Percentiles rank a stretch among this genome's conserved stretches.
phyloP scores from a whole-genome alignment of 2,888 invertebrate genomes.

The Eumerus sabulonum region DNA sequence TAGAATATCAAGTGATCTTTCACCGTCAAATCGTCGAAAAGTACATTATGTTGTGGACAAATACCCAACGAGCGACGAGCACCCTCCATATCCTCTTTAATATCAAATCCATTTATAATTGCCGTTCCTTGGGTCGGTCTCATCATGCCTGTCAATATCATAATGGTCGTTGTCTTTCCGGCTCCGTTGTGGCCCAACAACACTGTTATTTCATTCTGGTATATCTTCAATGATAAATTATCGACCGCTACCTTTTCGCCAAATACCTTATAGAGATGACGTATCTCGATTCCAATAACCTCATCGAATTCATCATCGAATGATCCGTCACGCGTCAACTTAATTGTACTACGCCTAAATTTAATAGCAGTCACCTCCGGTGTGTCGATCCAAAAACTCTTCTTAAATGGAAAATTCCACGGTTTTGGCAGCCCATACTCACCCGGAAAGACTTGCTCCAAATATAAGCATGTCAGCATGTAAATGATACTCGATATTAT shows the following conservation, averaged over 20 bases:
- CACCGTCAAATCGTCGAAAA: constrained; percentile 91
- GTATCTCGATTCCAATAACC: constrained; percentile 80
- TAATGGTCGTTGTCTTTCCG: constrained; percentile 96
- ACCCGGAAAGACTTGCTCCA: constrained; percentile 93
- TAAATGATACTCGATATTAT: constrained; percentile 80
- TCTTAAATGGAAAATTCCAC: constrained; percentile 88
- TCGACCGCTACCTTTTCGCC: constrained; percentile 82
- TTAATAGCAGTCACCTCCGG: constrained; percentile 71
- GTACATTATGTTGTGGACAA: constrained; percentile 92
- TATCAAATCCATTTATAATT: constrained; percentile 86
- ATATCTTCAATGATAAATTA: constrained; percentile 89
- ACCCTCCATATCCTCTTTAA: constrained; percentile 82
- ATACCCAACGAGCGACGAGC: constrained; percentile 87
- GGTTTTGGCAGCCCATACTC: constrained; percentile 90
- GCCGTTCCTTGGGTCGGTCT: constrained; percentile 85
- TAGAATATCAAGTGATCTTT: constrained; percentile 91
- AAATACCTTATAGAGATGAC: constrained; percentile 84
- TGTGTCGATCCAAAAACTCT: constrained; percentile 80
- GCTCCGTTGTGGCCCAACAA: constrained; percentile 89
- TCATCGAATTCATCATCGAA: too few relatives aligned
- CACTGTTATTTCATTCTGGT: constrained; percentile 93
- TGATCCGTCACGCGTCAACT: constrained; percentile 74
- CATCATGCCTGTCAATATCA: constrained; percentile 91
- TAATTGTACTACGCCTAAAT: too few relatives aligned
- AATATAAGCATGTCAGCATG: constrained; percentile 87